Conservation (phyloP, 2,888 invertebrate species). For the Chesias legatella region DNA sequence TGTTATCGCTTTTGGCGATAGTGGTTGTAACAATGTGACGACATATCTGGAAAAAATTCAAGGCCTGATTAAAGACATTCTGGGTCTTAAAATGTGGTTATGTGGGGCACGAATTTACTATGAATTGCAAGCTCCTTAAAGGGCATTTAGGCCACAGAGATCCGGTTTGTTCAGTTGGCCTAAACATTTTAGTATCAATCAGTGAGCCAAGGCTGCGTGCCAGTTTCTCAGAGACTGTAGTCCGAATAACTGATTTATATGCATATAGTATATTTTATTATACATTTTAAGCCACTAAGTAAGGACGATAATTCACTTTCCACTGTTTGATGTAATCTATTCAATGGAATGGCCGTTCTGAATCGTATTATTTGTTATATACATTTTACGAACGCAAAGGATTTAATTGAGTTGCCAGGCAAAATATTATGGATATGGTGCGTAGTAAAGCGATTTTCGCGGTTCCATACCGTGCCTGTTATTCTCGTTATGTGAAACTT, state of each 20-base stretch:
- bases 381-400: conserved; percentile 12
- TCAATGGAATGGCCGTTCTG: too few species aligned
- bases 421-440: conserved; percentile 30
- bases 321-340: too few species aligned
- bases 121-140: conserved; percentile 57
- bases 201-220: conserved; percentile 53
- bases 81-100: conserved; percentile 38
- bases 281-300: conserved; percentile 11
- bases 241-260: conserved; percentile 17
- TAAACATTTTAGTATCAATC: conserved; percentile 60
- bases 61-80: conserved; percentile 15
- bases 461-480: conserved; percentile 23
- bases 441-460: conserved; percentile 38
- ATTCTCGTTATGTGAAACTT: conserved; percentile 12
- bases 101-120: conserved; percentile 48
- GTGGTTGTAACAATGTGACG: conserved; percentile 5
- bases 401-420: conserved; percentile 29
- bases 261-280: conserved; percentile 4
- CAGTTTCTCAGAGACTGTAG: conserved; percentile 36
- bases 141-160: conserved; percentile 61
- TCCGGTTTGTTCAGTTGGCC: conserved; percentile 63
- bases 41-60: conserved; percentile 46
- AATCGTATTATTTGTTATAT: too few species aligned
- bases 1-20: too few species aligned
- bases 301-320: too few species aligned